Percentiles rank a stretch among this genome's conserved stretches.
Conservation (phyloP, 2,888 invertebrate species). For the Tromatobia lineatoria region DNA sequence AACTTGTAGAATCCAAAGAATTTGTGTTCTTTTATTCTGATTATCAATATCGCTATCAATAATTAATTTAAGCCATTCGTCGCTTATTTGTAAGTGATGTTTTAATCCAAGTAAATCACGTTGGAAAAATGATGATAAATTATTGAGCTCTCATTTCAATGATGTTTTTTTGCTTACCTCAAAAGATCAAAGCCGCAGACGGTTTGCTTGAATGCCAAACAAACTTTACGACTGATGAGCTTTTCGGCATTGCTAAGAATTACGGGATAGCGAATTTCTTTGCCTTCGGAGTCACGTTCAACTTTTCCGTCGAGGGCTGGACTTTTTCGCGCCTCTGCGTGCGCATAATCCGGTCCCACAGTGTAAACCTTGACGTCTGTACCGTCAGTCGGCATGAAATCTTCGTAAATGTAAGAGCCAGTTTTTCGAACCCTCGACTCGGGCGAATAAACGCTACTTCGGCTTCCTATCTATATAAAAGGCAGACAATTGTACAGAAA, state of each 20-base stretch:
- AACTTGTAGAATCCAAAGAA: too few species aligned
- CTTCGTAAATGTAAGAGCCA: constrained; percentile 99
- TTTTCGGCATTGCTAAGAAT: constrained; percentile 99
- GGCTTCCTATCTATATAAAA: constrained; percentile 95
- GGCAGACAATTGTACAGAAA: constrained; percentile 48
- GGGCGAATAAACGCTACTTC: constrained; percentile 99
- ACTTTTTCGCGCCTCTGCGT: constrained; percentile 99
- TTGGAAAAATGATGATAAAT: too few species aligned
- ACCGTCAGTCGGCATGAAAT: constrained; percentile 99
- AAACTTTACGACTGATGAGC: constrained; percentile 98
- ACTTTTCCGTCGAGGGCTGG: constrained; percentile 99
- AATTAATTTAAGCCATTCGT: too few species aligned
- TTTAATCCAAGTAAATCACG: too few species aligned
- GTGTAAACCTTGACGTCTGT: constrained; percentile 94
- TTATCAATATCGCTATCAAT: too few species aligned
- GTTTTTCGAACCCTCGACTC: constrained; percentile 98
- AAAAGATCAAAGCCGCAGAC: constrained; percentile 99
- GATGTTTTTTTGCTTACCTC: constrained; percentile 86
- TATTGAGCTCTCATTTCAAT: background rate
- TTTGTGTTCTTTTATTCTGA: too few species aligned
- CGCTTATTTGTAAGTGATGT: too few species aligned
- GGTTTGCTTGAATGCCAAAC: constrained; percentile 98
- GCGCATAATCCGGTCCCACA: constrained; percentile 99
- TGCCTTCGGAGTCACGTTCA: constrained; percentile 98
- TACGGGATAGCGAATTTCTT: constrained; percentile 99